Evolutionary conservation across 2,113 vertebrate genomes (phyloP), one percentile per base, ranked within the genome.

Genomic region (Petroica traversi): DNA sequence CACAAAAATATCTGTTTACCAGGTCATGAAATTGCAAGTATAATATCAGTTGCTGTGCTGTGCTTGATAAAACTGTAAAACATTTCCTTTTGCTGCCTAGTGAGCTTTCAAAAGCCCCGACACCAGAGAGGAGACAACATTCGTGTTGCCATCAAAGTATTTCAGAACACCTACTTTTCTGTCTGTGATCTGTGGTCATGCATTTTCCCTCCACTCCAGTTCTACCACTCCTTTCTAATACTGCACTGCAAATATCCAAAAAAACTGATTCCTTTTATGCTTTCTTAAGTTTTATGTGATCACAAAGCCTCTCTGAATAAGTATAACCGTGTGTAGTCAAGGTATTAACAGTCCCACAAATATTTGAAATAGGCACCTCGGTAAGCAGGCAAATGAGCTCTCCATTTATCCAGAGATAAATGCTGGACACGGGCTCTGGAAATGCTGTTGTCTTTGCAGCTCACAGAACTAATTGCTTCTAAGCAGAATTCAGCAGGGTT

Each of bases 11-110:
- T 95, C 81, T 76, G 93, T 80, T 96, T 96, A 92, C 87, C 83
- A 77, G 95, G 73, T 96, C 94, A 96, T 93, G 94, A 97, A 97
- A 97, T 89, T 94, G 89, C 91, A 85, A 90, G 63, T 78, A 86
- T 81, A 90, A 93, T 75, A 96, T 90, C 87, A 52, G 36, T 38
- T 76, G 68, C 96, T 93, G 73, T 45, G 79, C 68, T 55, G 71
- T 29, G 92, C 93, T 94, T 90, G 94, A 93, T 82, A 93, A 95
- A 94, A 64, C 63, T 0, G 0, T 49, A 92, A 81, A 96, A 81
- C 69, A 76, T 91, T 94, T 93, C 92, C 95, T 95, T 93, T 94
- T 91, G 85, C 94, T 97, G 95, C 73, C 79, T 85, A 77, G 66
- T 48, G 82, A 96, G 92, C 87, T 89, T 89, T 94, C 71, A 90